A percentile compares a stretch with the other conserved stretches of the same genome.
phyloP scores from a whole-genome alignment of 2,888 invertebrate genomes.

The Aleiodes testaceus region DNA sequence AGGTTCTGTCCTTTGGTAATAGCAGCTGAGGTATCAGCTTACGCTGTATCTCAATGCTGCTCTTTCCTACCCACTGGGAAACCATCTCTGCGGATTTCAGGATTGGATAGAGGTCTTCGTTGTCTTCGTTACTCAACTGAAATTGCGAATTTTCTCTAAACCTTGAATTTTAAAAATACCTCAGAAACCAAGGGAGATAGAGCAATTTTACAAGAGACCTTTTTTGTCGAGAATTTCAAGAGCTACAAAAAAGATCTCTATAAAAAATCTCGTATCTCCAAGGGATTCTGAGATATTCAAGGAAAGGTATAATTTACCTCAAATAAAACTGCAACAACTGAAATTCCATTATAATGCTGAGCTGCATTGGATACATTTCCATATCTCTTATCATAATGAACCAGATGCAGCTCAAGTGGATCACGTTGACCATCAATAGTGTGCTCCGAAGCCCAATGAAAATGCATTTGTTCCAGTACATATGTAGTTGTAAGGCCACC shows the following conservation, averaged over 20 bases:
- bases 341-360: slow-evolving; percentile 76
- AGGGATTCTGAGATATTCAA: too few relatives aligned
- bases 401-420: slow-evolving; percentile 80
- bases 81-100: slow-evolving; percentile 57
- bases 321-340: slow-evolving; percentile 79
- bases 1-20: slow-evolving; percentile 75
- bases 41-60: slow-evolving; percentile 42
- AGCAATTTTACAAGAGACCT: too few relatives aligned
- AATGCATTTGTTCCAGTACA: slow-evolving; percentile 83
- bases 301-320: too few relatives aligned
- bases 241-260: too few relatives aligned
- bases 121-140: slow-evolving; percentile 59
- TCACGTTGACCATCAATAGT: slow-evolving; percentile 79
- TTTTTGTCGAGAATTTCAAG: too few relatives aligned
- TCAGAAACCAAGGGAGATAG: too few relatives aligned
- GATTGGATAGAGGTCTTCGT: slow-evolving; percentile 58
- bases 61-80: slow-evolving; percentile 55
- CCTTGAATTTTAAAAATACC: too few relatives aligned
- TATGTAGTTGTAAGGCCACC: slow-evolving; percentile 78
- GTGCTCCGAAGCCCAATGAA: slow-evolving; percentile 91
- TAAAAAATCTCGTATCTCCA: too few relatives aligned
- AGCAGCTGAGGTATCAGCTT: slow-evolving; percentile 72
- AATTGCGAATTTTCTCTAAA: background rate
- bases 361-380: slow-evolving; percentile 74
- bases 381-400: slow-evolving; percentile 77